These are phyloP conservation scores for Bolinopsis microptera DNA, from an alignment of 37 sponge, comb jelly and placozoan species.

Conservation along the genomic window DNA sequence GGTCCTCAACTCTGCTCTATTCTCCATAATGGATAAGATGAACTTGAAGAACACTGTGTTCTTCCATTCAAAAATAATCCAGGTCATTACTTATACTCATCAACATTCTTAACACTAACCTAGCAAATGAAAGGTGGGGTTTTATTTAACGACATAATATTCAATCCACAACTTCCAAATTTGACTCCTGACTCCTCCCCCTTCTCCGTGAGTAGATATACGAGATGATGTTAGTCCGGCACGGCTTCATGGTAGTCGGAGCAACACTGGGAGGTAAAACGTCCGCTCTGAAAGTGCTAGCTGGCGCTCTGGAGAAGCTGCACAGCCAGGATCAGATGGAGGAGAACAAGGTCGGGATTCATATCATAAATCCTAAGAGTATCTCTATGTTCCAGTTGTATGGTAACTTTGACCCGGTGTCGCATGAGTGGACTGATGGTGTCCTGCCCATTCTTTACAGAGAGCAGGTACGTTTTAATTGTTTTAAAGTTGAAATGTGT, in stretches of 20 bases:
- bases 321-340: constrained; percentile 2
- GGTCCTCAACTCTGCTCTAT: constrained; percentile 58
- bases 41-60: constrained; percentile 46
- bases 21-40: constrained; percentile 1
- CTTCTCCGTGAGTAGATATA: too few species aligned
- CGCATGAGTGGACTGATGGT: constrained; percentile 67
- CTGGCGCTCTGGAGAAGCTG: constrained; percentile 57
- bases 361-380: constrained; percentile 67
- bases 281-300: constrained; percentile 28
- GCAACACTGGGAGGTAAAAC: constrained; percentile 66
- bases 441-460: constrained; percentile 92
- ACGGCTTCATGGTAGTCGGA: constrained; percentile 67
- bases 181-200: too few species aligned
- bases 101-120: too few species aligned
- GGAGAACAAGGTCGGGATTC: constrained; percentile 32
- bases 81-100: constrained; percentile 22
- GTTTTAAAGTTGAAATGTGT: too few species aligned
- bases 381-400: constrained; percentile 65
- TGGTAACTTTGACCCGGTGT: constrained; percentile 66
- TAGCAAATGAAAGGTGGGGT: neutral
- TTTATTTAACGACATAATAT: too few species aligned
- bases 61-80: constrained; percentile 66
- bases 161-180: too few species aligned
- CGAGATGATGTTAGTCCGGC: constrained; percentile 68
- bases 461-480: constrained; percentile 66